Evolutionary conservation across 2,797 vertebrate genomes (phyloP).

Genomic region (Pygocentrus nattereri): DNA sequence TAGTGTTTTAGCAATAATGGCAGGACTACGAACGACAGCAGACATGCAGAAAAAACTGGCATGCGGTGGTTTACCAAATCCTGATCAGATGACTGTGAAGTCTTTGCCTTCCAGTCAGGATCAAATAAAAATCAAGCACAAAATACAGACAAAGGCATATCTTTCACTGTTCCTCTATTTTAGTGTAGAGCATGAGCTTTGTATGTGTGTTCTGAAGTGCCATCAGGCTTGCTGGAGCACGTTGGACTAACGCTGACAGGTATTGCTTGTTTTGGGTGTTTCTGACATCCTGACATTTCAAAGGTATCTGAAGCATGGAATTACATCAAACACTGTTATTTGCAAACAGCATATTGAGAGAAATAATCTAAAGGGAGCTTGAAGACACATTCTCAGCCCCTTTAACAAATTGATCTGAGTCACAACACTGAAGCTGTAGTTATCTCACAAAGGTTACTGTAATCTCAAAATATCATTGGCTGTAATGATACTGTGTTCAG

Average conservation of each 20-base stretch:
- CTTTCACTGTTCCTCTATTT: too few relatives aligned
- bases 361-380: neutral
- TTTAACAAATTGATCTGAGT: slow-evolving; percentile 2
- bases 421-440: neutral
- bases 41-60: too few relatives aligned
- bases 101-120: too few relatives aligned
- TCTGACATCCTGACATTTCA: neutral
- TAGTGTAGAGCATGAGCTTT: neutral
- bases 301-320: slow-evolving; percentile 19
- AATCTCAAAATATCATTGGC: neutral
- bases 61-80: too few relatives aligned
- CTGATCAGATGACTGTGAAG: too few relatives aligned
- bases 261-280: slow-evolving; percentile 3
- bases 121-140: too few relatives aligned
- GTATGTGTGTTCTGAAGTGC: neutral
- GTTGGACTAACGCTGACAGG: neutral
- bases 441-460: neutral
- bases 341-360: neutral
- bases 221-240: slow-evolving; percentile 11
- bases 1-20: too few relatives aligned
- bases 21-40: too few relatives aligned
- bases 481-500: neutral
- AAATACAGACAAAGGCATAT: too few relatives aligned
- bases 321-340: neutral
- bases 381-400: neutral